Conservation (phyloP, 2,113 vertebrate species). For the Lepisosteus osseus region DNA sequence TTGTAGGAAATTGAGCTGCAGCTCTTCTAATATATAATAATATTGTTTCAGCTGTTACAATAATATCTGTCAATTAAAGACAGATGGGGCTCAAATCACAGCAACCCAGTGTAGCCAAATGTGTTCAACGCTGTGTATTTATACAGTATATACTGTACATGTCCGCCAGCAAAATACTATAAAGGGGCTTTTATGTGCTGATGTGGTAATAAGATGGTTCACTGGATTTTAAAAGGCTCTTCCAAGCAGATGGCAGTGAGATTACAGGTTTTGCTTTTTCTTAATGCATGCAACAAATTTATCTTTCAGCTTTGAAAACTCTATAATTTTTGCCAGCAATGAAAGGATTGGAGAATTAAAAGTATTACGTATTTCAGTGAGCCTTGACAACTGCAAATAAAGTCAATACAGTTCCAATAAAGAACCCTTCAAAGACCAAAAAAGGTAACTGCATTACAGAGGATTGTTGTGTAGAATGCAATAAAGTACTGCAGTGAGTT, state of each 20-base stretch:
- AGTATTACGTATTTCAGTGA: neutral
- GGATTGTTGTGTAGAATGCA: no score
- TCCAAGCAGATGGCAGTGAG: neutral
- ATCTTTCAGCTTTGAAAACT: no score
- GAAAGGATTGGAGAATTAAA: neutral
- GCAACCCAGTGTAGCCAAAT: no score
- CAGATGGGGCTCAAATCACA: no score
- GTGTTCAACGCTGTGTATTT: neutral
- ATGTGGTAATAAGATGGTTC: neutral
- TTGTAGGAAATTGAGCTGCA: neutral
- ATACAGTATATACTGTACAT: neutral
- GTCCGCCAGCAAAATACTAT: neutral
- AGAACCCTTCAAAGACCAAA: no score
- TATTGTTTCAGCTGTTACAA: slow-evolving; percentile 9
- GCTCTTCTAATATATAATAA: neutral
- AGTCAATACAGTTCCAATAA: no score
- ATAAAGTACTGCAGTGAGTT: no score
- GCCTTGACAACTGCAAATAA: no score
- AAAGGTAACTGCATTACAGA: no score
- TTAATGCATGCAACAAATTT: no score
- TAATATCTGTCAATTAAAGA: no score
- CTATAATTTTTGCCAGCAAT: neutral
- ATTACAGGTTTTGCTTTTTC: neutral
- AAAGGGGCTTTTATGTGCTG: neutral
- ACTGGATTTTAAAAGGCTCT: neutral